Evolutionary conservation across 2,888 invertebrate genomes (phyloP).

Genomic region (Teinopalpus imperialis): DNA sequence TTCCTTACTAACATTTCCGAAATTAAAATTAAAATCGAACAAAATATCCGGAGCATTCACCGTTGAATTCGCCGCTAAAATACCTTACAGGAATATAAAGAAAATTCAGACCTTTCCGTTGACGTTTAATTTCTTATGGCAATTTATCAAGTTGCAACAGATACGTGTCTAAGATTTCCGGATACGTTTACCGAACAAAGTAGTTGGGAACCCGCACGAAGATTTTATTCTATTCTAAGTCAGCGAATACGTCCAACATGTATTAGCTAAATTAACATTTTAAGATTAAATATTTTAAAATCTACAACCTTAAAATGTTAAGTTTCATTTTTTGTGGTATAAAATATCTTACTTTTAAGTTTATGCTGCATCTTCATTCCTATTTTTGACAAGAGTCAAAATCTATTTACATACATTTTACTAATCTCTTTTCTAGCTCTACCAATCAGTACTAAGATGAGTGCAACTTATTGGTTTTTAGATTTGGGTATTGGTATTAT

Average conservation of each 20-base stretch:
- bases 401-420: too few relatives aligned
- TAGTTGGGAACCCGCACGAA: conserved; percentile 42
- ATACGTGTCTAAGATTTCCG: conserved; percentile 51
- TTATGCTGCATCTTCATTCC: too few relatives aligned
- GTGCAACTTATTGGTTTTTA: too few relatives aligned
- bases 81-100: conserved; percentile 19
- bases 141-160: conserved; percentile 57
- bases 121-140: conserved; percentile 38
- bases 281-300: conserved; percentile 10
- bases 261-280: conserved; percentile 26
- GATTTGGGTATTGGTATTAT: too few relatives aligned
- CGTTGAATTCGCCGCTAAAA: conserved; percentile 18
- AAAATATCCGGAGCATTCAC: conserved; percentile 16
- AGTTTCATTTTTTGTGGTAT: too few relatives aligned
- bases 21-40: conserved; percentile 7
- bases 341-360: too few relatives aligned
- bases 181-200: conserved; percentile 48
- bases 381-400: too few relatives aligned
- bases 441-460: too few relatives aligned
- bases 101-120: conserved; percentile 23
- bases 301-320: too few relatives aligned
- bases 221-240: conserved; percentile 50
- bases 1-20: conserved; percentile 2
- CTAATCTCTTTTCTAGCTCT: too few relatives aligned
- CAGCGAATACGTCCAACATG: conserved; percentile 52